Base-by-base conservation (phyloP, 2,888 invertebrate genomes). In the Stenurella melanura region DNA sequence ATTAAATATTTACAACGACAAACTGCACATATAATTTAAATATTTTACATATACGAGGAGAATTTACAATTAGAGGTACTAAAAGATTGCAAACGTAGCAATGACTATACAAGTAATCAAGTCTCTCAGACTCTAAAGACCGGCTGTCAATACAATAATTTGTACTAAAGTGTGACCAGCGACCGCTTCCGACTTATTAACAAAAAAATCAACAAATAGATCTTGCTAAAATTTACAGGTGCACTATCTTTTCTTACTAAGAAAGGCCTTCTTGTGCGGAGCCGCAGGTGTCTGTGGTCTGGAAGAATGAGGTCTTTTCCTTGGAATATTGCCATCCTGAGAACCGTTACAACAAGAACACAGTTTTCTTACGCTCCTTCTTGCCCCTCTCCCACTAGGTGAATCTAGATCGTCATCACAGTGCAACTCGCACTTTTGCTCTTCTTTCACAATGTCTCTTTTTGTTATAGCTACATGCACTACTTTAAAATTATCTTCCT, bases 131-230 rank as follows among this genome's bases (percentile, higher is more conserved):
- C 81, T 80, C 81, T 80, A 78, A 76, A 75, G 82, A 81, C 81
- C 83, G 81, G 83, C 82, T 81, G 78, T 85, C 84, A 84, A 84
- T 84, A 86, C 82, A 82, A 79, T 77, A 69, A 87, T 89, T 89
- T 89, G 89, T 89, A 89, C 89, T 89, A 87, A 84, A 87, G 86
- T 87, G 88, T 87, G 86, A 87, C 87, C 87, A 87, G 88, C 87
- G 86, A 87, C 87, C 87, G 86, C 86, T 87, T 85, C 83, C 85
- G 85, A 83, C 85, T 81, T 42, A 76, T 77, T 74, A 81, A 78
- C 79, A 80, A 73, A 83, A 82, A 81, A 80, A 86, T 85, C 81
- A 84, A 85, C 84, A 78, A 77, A 76, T 75, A 77, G 71, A 74
- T 78, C 74, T 75, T 63, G 76, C 80, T 80, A 81, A 78, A 81